These are phyloP conservation scores for Thalpophila matura DNA, from an alignment of 2,888 invertebrate species.

Conservation along the genomic window DNA sequence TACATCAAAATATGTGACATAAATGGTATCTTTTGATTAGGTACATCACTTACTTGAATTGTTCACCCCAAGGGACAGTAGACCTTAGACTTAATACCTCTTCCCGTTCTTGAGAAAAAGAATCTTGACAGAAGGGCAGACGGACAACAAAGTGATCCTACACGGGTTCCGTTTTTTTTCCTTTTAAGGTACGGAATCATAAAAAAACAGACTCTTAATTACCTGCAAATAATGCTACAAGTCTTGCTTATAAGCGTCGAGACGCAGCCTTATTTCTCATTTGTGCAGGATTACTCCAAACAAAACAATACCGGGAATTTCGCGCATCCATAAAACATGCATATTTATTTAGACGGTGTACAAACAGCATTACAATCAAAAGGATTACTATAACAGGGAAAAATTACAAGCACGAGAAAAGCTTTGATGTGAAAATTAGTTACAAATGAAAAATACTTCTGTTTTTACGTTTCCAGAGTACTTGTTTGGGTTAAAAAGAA, in stretches of 20 bases:
- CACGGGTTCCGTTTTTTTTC: too few species aligned
- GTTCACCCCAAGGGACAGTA: too few species aligned
- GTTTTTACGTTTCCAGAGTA: background rate
- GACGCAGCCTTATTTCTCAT: conserved; percentile 5
- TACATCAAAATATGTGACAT: too few species aligned
- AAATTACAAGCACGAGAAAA: conserved; percentile 12
- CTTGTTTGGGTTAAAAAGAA: conserved; percentile 10
- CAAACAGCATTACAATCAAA: conserved; percentile 50
- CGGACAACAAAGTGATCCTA: too few species aligned
- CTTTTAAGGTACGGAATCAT: background rate
- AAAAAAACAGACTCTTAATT: background rate
- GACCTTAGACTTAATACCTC: too few species aligned
- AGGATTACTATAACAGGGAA: conserved; percentile 12
- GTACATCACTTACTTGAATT: too few species aligned
- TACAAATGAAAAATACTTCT: conserved; percentile 26
- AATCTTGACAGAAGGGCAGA: too few species aligned
- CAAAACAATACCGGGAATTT: conserved; percentile 21
- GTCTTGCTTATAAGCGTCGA: background rate
- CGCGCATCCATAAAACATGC: conserved; percentile 11
- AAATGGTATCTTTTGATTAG: too few species aligned
- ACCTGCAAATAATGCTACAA: background rate
- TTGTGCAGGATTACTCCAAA: background rate
- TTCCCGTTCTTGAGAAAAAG: too few species aligned
- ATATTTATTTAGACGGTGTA: conserved; percentile 16
- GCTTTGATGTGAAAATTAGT: conserved; percentile 45